Conservation (phyloP, 2,888 invertebrate genomes). For the Ceraclea dissimilis region DNA sequence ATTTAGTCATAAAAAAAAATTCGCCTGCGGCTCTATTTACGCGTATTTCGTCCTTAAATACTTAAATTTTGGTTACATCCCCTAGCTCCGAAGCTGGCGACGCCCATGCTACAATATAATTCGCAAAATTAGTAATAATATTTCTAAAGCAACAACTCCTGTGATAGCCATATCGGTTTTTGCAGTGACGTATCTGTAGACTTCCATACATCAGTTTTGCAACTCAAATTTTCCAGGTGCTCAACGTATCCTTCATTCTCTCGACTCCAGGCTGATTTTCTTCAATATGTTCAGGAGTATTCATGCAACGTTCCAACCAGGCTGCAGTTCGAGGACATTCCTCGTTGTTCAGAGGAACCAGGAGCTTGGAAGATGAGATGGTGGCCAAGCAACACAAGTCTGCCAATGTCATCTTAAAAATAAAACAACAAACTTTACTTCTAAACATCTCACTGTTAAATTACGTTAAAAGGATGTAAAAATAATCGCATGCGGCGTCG, state of each 20-base stretch:
- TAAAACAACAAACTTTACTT: neutral
- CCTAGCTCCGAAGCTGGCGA: no score
- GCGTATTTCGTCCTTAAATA: no score
- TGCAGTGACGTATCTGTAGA: no score
- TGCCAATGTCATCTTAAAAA: conserved; percentile 35
- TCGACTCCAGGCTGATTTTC: conserved; percentile 27
- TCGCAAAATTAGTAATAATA: no score
- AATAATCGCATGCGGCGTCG: no score
- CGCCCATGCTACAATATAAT: no score
- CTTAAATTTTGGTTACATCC: no score
- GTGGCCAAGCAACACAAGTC: conserved; percentile 38
- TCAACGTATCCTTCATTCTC: conserved; percentile 5
- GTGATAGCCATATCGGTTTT: no score
- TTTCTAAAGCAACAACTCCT: no score
- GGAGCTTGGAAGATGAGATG: conserved; percentile 37
- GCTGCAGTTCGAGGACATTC: conserved; percentile 26
- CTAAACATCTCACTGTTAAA: neutral
- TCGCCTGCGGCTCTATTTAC: no score
- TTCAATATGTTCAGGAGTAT: conserved; percentile 33
- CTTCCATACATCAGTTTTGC: no score
- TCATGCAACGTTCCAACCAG: conserved; percentile 38
- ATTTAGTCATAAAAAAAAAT: no score
- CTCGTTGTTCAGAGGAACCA: conserved; percentile 36
- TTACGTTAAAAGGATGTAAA: neutral
- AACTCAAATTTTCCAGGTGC: neutral